Base-by-base conservation (phyloP, 2,888 invertebrate genomes). In the Spisula subtruncata region DNA sequence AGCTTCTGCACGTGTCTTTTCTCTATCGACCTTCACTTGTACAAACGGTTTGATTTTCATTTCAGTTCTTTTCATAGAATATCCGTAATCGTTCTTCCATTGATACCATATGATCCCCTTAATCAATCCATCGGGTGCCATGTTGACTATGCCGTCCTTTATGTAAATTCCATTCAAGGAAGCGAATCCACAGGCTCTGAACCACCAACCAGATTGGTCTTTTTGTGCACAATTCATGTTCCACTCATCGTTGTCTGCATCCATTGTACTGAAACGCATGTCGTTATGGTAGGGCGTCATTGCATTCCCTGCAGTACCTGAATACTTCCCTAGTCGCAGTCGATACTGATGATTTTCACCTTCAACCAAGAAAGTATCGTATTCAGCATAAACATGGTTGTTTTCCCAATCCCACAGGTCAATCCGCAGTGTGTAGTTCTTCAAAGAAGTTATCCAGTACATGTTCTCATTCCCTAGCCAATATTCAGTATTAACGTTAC, bases 261-360 rank as follows among this genome's bases (percentile, higher is more conserved):
- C 99, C 88, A 98, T 98, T 0, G 99, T 98, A 83, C 98, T 98
- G 97, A 99, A 99, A 93, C 98, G 98, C 98, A 99, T 98, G 84
- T 98, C 97, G 96, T 98, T 98, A 96, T 99, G 99, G 98, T 98
- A 98, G 92, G 98, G 98, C 29, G 88, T 88, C 91, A 99, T 97
- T 0, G 99, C 98, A 96, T 99, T 98, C 85, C 98, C 98, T 0
- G 98, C 98, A 94, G 98, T 99, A 0, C 99, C 95, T 20, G 97
- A 97, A 96, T 98, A 99, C 0, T 98, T 98, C 48, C 97, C 97
- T 0, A 98, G 98, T 54, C 97, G 97, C 71, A 99, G 97, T 54
- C 98, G 97, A 96, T 98, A 99, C 0, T 98, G 98, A 81, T 97
- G 97, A 48, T 97, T 97, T 83, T 97, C 98, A 87, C 97, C 97